A percentile compares a stretch with the other conserved stretches of the same genome.
These are phyloP conservation scores for Alethe castanea DNA, from an alignment of 2,113 vertebrate genomes.

Conservation along the genomic window DNA sequence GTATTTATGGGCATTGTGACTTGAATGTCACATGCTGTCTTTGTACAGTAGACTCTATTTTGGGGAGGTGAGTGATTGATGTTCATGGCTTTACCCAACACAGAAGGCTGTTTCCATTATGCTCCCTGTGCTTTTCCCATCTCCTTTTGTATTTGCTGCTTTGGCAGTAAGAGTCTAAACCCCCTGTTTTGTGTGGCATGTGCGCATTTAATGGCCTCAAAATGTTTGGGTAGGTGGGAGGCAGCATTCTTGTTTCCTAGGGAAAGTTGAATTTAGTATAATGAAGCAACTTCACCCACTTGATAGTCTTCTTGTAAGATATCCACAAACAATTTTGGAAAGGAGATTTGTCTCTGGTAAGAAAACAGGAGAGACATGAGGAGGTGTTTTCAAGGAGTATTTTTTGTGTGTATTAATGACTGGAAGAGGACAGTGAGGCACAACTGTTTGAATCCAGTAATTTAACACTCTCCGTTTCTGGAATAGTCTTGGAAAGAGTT, in stretches of 20 bases:
- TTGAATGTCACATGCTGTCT: conserved; percentile 46
- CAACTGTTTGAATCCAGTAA: not conserved
- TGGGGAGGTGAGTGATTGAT: conserved; percentile 21
- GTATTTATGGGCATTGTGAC: conserved; percentile 49
- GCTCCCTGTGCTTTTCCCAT: not conserved
- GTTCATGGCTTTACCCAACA: not conserved
- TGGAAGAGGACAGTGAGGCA: not conserved
- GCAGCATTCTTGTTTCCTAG: not conserved
- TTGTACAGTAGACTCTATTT: conserved; percentile 42
- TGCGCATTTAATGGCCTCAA: not conserved
- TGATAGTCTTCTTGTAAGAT: not conserved
- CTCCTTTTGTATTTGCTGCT: not conserved
- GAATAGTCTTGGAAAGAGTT: conserved; percentile 16
- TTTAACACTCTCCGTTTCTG: conserved; percentile 27
- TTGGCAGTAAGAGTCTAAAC: not conserved
- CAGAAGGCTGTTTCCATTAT: not conserved
- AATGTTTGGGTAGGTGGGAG: not conserved
- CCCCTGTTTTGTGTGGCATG: not conserved
- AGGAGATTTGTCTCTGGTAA: not conserved
- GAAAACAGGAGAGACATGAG: not conserved
- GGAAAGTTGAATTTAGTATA: not conserved
- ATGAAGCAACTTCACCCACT: not conserved
- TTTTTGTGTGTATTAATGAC: not conserved
- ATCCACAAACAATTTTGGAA: not conserved
- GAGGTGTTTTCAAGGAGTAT: not conserved